Conservation (phyloP, 1,140 invertebrate genomes). For the Euura saliciscinereae region DNA sequence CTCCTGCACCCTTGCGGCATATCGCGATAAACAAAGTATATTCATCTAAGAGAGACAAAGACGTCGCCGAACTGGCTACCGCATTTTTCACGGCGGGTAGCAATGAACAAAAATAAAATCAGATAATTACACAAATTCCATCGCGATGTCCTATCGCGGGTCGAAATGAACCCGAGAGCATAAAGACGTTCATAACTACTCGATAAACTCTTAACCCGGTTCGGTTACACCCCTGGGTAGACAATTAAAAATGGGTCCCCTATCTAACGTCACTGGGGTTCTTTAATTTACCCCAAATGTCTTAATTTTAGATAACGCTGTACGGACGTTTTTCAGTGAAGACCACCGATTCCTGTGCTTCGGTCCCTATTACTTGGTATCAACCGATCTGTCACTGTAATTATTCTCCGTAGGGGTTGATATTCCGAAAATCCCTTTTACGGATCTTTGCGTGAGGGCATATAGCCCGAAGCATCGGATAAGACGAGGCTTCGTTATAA, state of each 20-base stretch:
- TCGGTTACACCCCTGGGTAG: background rate
- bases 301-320: conserved; percentile 9
- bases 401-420: conserved; percentile 22
- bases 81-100: background rate
- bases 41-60: too few species aligned
- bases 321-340: background rate
- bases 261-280: background rate
- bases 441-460: conserved; percentile 28
- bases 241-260: conserved; percentile 1
- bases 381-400: conserved; percentile 43
- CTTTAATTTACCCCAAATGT: conserved; percentile 12
- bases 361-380: conserved; percentile 35
- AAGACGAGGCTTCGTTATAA: conserved; percentile 13
- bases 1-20: background rate
- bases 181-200: background rate
- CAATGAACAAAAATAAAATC: background rate
- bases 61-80: background rate
- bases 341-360: background rate
- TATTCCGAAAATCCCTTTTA: conserved; percentile 19
- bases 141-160: background rate
- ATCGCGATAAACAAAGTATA: background rate
- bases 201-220: background rate
- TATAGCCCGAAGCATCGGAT: conserved; percentile 14
- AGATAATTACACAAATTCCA: conserved; percentile 7
- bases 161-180: background rate